Evolutionary conservation across 2,797 vertebrate species (phyloP).

Genomic region (Lophius americanus): DNA sequence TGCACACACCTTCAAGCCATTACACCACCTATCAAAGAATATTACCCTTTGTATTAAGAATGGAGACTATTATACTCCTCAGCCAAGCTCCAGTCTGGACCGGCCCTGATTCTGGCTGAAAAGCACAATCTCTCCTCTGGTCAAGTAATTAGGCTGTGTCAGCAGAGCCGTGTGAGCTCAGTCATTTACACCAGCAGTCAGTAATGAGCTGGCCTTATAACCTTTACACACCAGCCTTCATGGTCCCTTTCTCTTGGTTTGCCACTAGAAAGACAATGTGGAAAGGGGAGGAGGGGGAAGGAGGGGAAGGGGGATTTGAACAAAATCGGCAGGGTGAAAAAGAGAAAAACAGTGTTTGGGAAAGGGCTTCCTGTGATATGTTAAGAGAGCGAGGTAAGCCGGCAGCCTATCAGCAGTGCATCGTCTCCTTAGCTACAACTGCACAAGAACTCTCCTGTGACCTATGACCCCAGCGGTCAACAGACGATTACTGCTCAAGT

Average conservation of each 20-base stretch:
- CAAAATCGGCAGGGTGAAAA: conserved; percentile 33
- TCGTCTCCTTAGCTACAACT: conserved; percentile 20
- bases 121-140: conserved; percentile 72
- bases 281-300: conserved; percentile 16
- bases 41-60: conserved; percentile 54
- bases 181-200: conserved; percentile 62
- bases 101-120: conserved; percentile 65
- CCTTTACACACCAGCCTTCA: conserved; percentile 60
- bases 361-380: conserved; percentile 39
- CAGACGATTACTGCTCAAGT: conserved; percentile 59
- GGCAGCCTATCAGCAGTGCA: conserved; percentile 40
- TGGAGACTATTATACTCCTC: conserved; percentile 61
- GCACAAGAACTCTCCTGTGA: conserved; percentile 48
- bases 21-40: conserved; percentile 58
- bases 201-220: conserved; percentile 76
- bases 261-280: conserved; percentile 47
- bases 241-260: conserved; percentile 54
- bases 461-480: conserved; percentile 64
- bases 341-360: conserved; percentile 24
- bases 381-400: conserved; percentile 38
- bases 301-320: conserved; percentile 29
- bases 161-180: conserved; percentile 67
- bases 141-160: conserved; percentile 82
- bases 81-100: conserved; percentile 65
- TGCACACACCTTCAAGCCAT: conserved; percentile 44